A percentile compares a stretch with the other conserved stretches of the same genome.
These are phyloP conservation scores for Isaurus tuberculatus DNA, from an alignment of 92 coral and sea anemone species.

Conservation along the genomic window DNA sequence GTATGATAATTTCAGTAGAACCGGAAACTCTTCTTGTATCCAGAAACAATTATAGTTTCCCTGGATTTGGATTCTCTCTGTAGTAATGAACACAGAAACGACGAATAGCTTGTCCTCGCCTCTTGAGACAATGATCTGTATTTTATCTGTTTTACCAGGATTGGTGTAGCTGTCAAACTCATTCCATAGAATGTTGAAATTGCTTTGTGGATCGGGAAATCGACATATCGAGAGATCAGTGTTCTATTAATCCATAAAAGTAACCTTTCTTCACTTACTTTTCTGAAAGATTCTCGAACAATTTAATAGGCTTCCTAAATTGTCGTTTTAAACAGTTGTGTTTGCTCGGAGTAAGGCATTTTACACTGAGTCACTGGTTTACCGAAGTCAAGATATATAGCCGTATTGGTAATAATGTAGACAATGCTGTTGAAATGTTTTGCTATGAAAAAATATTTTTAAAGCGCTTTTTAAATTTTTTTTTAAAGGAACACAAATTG, in stretches of 20 bases:
- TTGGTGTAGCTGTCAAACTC: constrained; percentile 29
- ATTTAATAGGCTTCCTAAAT: too few relatives aligned
- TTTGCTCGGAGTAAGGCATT: constrained; percentile 48
- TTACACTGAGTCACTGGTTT: too few relatives aligned
- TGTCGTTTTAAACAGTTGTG: too few relatives aligned
- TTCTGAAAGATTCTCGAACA: too few relatives aligned
- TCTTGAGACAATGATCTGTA: neutral
- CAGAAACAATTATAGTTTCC: neutral
- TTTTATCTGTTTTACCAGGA: constrained; percentile 21
- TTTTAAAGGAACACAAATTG: too few relatives aligned
- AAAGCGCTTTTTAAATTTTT: too few relatives aligned
- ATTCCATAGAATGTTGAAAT: too few relatives aligned
- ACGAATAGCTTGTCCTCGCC: neutral
- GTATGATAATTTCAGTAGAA: neutral
- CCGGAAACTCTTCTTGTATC: constrained; percentile 5
- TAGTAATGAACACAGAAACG: neutral
- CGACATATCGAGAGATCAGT: constrained; percentile 23
- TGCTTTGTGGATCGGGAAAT: neutral
- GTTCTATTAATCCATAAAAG: constrained; percentile 47
- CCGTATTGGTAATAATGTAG: too few relatives aligned
- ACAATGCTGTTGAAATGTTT: too few relatives aligned
- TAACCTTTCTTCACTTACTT: constrained; percentile 35
- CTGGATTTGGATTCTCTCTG: constrained; percentile 8
- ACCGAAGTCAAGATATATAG: too few relatives aligned
- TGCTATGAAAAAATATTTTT: too few relatives aligned